A percentile compares a stretch with the other conserved stretches of the same genome.
Evolutionary conservation across 2,113 vertebrate genomes (phyloP).

Genomic region (Pycnonotus jocosus): DNA sequence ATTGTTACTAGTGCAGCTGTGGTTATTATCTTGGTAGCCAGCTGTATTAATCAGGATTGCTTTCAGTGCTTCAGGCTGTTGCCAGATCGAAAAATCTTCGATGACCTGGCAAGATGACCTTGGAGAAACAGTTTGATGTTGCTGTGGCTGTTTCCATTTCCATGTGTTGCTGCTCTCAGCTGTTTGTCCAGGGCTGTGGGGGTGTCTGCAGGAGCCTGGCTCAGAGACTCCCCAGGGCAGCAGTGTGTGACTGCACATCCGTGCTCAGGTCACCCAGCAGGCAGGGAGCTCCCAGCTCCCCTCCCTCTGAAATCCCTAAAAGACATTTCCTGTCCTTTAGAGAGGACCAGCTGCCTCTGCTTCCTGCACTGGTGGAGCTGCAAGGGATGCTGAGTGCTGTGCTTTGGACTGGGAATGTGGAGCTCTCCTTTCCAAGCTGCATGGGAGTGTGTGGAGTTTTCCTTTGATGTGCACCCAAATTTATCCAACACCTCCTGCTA

Average conservation of each 20-base stretch:
- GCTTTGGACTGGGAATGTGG: not conserved
- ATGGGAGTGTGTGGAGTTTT: rapidly evolving
- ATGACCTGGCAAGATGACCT: not conserved
- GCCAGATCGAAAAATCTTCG: not conserved
- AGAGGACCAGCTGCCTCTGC: not conserved
- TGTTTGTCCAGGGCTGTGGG: not conserved
- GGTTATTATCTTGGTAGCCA: not conserved
- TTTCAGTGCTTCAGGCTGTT: not conserved
- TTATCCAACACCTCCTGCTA: not conserved
- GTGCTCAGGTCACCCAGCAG: not conserved
- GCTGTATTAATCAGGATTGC: not conserved
- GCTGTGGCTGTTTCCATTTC: not conserved
- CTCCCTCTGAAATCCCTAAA: not conserved
- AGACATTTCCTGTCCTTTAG: not conserved
- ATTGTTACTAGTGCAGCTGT: not conserved
- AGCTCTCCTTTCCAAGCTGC: not conserved
- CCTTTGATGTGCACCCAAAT: not conserved
- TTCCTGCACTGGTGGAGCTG: rapidly evolving
- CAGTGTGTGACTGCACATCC: not conserved
- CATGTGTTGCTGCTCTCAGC: not conserved
- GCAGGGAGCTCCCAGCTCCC: not conserved
- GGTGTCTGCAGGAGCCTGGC: not conserved
- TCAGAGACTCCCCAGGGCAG: not conserved
- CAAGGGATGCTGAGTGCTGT: not conserved
- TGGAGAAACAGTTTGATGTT: not conserved